Evolutionary conservation across 2,113 vertebrate genomes (phyloP).

Genomic region (Rhadina sibilatrix): DNA sequence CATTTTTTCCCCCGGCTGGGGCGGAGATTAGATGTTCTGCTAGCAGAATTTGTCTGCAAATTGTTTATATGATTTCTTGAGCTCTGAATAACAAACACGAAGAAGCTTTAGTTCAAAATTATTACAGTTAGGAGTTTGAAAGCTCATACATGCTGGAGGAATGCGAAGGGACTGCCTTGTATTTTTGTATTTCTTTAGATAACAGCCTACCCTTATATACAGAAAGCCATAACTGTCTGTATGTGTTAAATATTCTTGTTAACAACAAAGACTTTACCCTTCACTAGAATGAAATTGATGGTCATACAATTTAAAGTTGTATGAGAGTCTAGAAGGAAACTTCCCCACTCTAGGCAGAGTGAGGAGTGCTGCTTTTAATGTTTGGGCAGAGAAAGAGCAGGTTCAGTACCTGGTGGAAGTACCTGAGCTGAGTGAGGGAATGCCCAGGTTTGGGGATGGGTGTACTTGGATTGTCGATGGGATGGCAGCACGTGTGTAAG

Average conservation of each 20-base stretch:
- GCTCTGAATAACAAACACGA: not conserved
- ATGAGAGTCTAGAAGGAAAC: not conserved
- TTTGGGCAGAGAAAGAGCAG: not conserved
- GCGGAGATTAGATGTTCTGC: not conserved
- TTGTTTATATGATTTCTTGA: not conserved
- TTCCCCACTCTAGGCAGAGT: rapidly evolving
- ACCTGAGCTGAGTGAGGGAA: not conserved
- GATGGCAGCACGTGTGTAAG: not conserved
- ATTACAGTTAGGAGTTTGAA: not conserved
- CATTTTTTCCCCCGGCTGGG: not conserved
- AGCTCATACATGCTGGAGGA: not conserved
- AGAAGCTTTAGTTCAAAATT: not conserved
- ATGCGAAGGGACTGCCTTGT: not conserved
- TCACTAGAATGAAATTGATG: not conserved
- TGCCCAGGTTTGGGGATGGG: rapidly evolving
- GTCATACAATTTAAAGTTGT: not conserved
- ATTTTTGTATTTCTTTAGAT: not conserved
- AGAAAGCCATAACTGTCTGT: not conserved
- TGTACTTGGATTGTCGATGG: not conserved
- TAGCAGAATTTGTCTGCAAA: not conserved
- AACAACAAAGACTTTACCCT: not conserved
- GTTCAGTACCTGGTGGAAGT: not conserved
- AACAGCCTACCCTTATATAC: not conserved
- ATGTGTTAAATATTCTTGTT: not conserved
- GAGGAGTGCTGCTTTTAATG: not conserved